Evolutionary conservation across 2,113 vertebrate species (phyloP), one percentile per base, ranked within the genome.

Genomic region (Cyprinodon brontotheroides): DNA sequence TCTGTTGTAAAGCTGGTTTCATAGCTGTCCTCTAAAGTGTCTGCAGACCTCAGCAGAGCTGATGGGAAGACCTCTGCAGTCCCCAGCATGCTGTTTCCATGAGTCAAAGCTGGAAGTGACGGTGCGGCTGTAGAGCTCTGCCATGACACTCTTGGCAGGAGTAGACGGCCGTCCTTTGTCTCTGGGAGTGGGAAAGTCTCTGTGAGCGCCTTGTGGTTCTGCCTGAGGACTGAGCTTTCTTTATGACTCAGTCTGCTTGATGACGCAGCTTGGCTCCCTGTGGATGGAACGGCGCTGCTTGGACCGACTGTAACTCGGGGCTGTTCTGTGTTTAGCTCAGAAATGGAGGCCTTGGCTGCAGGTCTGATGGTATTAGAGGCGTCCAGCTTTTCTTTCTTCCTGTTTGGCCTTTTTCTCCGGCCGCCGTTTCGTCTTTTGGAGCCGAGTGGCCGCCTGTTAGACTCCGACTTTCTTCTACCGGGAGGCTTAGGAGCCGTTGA

Each of bases 321-420:
- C 62, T 72, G 68, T 61, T 75, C 82, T 79, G 85, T 89, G 88
- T 89, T 88, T 79, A 79, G 67, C 61, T 17, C 20, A 65, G 78
- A 74, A 36, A 75, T 47, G 0, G 64, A 81, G 39, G 86, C 74
- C 38, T 48, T 77, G 17, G 50, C 10, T 29, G 43, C 43, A 78
- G 77, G 68, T 39, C 74, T 77, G 60, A 79, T 39, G 15, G 77
- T 68, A 48, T 1, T 53, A 67, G 87, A 80, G 10, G 82, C 77
- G 29, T 75, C 81, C 63, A 39, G 73, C 70, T 88, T 93, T 66
- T 78, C 81, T 81, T 84, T 94, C 47, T 75, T 73, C 61, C 93
- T 92, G 53, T 95, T 94, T 39, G 92, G 93, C 13, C 92, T 94
- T 71, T 86, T 94, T 65, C 82, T 92, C 72, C 92, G 94, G 12